phyloP scores from a whole-genome alignment of 2,797 vertebrate species.

The Sebastes wilsoni region DNA sequence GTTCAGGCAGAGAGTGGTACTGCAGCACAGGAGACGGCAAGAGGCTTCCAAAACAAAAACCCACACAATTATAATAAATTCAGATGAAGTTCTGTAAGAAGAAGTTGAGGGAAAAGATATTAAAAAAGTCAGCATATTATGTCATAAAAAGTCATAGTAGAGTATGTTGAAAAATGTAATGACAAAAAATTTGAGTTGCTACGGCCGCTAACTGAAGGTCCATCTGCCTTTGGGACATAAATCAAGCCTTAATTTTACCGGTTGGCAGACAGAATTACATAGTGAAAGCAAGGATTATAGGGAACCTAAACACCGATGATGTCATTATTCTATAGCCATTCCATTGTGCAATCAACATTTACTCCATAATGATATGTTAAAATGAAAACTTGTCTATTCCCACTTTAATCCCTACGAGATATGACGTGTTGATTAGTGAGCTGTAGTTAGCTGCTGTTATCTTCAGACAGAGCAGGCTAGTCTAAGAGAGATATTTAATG shows the following conservation, averaged over 20 bases:
- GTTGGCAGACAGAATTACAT: background rate
- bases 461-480: background rate
- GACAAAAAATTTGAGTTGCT: background rate
- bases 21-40: no score
- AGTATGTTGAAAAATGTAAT: no score
- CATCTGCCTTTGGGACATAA: background rate
- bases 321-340: background rate
- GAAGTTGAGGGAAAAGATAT: no score
- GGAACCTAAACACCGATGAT: background rate
- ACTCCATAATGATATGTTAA: no score
- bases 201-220: background rate
- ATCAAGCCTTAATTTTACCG: background rate
- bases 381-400: no score
- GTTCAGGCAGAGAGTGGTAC: no score
- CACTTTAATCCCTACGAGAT: no score
- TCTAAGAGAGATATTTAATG: conserved; percentile 2
- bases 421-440: background rate
- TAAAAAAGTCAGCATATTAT: no score
- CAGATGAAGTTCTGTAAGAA: no score
- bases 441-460: background rate
- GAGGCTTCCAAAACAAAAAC: no score
- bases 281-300: background rate
- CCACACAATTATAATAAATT: no score
- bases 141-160: no score
- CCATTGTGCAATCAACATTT: background rate